Percentiles rank a stretch among this genome's conserved stretches.
Conservation (phyloP, 2,797 vertebrate species). For the Crenichthys baileyi region DNA sequence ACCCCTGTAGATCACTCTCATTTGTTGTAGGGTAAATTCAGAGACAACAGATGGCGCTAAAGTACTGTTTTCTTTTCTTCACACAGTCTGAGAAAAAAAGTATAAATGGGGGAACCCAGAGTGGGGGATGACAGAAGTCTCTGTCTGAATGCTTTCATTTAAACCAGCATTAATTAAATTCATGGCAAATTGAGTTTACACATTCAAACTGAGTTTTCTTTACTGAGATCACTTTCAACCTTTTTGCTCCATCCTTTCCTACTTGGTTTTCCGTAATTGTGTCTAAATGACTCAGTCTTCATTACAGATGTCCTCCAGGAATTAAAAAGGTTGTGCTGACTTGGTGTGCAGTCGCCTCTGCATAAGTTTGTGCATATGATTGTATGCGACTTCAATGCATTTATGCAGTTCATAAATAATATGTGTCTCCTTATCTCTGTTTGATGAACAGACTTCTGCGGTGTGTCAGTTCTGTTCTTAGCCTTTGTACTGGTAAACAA, state of each 20-base stretch:
- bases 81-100: neutral
- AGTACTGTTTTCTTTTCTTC: constrained; percentile 6
- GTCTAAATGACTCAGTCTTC: constrained; percentile 68
- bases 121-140: neutral
- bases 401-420: constrained; percentile 8
- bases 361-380: neutral
- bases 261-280: constrained; percentile 67
- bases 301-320: constrained; percentile 69
- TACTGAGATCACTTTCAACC: constrained; percentile 63
- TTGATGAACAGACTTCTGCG: constrained; percentile 18
- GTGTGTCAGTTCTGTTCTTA: constrained; percentile 29
- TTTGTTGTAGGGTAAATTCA: constrained; percentile 10
- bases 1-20: neutral
- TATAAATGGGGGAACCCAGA: neutral
- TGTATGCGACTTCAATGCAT: neutral
- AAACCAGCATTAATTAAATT: constrained; percentile 70
- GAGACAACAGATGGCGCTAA: constrained; percentile 56
- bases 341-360: constrained; percentile 25
- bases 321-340: constrained; percentile 59
- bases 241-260: constrained; percentile 69
- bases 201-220: constrained; percentile 63
- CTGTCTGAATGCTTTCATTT: constrained; percentile 64
- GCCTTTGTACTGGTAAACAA: constrained; percentile 19
- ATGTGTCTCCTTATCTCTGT: constrained; percentile 15
- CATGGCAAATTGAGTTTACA: constrained; percentile 62